Conservation (phyloP, 2,113 vertebrate genomes). For the Strix uralensis region DNA sequence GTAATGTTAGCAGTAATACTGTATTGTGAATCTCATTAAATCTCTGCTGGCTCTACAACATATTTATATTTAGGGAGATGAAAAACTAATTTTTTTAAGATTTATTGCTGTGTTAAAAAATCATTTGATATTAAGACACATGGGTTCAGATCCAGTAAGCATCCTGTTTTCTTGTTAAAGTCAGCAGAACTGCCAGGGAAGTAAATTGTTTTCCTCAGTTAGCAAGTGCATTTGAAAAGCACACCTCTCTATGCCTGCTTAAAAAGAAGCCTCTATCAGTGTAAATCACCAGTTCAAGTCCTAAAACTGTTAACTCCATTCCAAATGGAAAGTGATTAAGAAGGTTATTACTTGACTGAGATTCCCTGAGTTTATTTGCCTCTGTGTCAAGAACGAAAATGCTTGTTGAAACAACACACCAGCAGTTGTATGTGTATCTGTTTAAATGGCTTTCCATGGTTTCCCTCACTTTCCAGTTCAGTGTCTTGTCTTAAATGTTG, state of each 20-base stretch:
- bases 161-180: neutral
- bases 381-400: neutral
- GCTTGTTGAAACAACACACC: neutral
- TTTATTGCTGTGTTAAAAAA: neutral
- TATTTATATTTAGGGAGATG: neutral
- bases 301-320: neutral
- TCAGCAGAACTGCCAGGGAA: neutral
- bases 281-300: neutral
- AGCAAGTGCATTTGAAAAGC: neutral
- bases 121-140: neutral
- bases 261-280: neutral
- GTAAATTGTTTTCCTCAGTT: neutral
- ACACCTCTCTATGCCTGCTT: neutral
- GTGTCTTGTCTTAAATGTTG: neutral
- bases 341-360: neutral
- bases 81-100: neutral
- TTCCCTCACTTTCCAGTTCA: neutral
- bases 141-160: neutral
- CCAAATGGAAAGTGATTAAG: neutral
- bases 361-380: neutral
- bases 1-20: neutral
- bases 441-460: neutral
- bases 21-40: neutral
- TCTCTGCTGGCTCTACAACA: neutral
- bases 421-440: neutral